Evolutionary conservation across 2,113 vertebrate species (phyloP).

Genomic region (Rynchops niger): DNA sequence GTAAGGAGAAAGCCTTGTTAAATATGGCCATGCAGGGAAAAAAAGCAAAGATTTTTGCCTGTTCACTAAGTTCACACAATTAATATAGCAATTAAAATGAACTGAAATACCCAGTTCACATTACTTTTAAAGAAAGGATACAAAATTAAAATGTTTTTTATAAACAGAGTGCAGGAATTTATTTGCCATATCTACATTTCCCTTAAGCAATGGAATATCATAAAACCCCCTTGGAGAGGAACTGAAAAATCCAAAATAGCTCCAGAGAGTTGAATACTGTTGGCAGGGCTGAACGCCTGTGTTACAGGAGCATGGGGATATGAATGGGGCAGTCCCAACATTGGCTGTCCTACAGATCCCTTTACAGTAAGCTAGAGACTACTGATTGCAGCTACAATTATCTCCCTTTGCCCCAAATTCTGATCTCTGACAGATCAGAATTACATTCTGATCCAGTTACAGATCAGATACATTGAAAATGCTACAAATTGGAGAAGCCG

Average conservation of each 20-base stretch:
- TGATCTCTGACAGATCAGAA: background rate
- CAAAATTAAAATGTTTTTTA: background rate
- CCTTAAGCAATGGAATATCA: background rate
- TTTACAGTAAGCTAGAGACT: accelerated
- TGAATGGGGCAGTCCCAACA: background rate
- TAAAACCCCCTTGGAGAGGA: background rate
- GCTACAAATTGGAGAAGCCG: background rate
- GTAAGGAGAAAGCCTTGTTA: background rate
- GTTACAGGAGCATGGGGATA: background rate
- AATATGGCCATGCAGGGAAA: background rate
- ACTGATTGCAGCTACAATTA: background rate
- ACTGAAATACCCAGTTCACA: background rate
- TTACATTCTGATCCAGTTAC: background rate
- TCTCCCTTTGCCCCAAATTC: background rate
- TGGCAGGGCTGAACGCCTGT: background rate
- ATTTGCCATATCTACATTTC: background rate
- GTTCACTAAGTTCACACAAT: background rate
- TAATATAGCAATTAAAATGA: background rate
- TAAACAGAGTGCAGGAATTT: background rate
- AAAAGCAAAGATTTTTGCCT: background rate
- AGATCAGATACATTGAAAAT: background rate
- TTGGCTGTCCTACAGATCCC: accelerated
- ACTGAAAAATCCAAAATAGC: background rate
- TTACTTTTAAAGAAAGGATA: background rate
- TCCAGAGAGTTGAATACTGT: background rate